Conservation (phyloP, 2,888 invertebrate genomes). For the Coremacera marginata region DNA sequence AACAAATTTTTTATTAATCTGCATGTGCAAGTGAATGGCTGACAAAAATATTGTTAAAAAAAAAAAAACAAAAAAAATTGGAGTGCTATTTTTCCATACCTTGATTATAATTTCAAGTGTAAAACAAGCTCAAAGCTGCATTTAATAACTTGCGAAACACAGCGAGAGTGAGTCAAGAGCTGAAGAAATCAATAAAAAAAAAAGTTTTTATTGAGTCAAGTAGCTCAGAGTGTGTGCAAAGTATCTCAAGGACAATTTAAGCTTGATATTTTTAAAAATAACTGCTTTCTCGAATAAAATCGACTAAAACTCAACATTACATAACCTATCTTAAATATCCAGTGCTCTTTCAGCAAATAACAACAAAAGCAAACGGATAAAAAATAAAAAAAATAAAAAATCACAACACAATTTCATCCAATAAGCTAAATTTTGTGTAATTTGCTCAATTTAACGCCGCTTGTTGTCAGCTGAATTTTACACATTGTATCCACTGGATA, state of each 20-base stretch:
- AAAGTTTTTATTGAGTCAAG: no score
- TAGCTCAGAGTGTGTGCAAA: neutral
- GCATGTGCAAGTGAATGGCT: neutral
- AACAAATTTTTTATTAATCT: slow-evolving; percentile 18
- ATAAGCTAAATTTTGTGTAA: slow-evolving; percentile 55
- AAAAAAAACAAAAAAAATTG: neutral
- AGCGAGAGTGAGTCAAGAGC: no score
- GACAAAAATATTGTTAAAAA: no score
- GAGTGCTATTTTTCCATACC: neutral
- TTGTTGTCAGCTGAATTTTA: neutral
- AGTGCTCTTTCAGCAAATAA: neutral
- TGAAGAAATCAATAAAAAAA: no score
- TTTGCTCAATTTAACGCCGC: slow-evolving; percentile 59
- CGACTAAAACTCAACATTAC: neutral
- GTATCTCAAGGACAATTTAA: neutral
- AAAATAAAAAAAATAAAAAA: slow-evolving; percentile 22
- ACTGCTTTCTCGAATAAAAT: neutral
- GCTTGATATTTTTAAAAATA: neutral
- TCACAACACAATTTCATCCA: slow-evolving; percentile 16
- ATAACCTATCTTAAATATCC: neutral
- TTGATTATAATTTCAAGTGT: neutral
- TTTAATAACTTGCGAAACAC: no score
- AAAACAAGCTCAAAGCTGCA: no score
- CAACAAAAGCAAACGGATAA: neutral
- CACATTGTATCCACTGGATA: slow-evolving; percentile 21